A percentile compares a stretch with the other conserved stretches of the same genome.
Conservation (phyloP, 1,140 invertebrate genomes). For the Zaprionus taronus region DNA sequence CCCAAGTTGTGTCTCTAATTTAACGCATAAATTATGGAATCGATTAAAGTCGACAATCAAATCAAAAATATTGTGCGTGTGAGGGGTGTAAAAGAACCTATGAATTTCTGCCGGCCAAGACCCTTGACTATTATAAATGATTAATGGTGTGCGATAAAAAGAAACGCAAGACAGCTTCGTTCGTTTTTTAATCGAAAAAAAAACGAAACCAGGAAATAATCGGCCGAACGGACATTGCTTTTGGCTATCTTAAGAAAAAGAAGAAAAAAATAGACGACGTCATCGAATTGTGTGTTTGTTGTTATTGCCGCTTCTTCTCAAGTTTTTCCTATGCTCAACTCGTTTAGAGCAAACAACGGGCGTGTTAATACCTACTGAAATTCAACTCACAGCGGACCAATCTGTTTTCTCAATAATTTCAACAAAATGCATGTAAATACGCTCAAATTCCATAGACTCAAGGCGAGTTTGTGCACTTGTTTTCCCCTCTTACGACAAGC, state of each 20-base stretch:
- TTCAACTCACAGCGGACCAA: conserved; percentile 44
- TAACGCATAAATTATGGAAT: conserved; percentile 5
- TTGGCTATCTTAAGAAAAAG: neutral
- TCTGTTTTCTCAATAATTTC: conserved; percentile 72
- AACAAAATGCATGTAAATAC: conserved; percentile 66
- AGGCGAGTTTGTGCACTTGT: conserved; percentile 24
- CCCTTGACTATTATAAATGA: conserved; percentile 39
- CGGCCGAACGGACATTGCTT: conserved; percentile 10
- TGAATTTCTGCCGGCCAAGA: conserved; percentile 13
- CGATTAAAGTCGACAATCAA: conserved; percentile 1
- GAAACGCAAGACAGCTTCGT: neutral
- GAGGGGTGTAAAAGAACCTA: conserved; percentile 2
- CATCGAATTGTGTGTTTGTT: neutral
- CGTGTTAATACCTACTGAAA: neutral
- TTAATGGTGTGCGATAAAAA: conserved; percentile 24
- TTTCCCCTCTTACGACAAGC: neutral
- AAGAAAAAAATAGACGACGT: neutral
- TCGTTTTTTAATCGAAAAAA: conserved; percentile 14
- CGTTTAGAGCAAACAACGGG: neutral
- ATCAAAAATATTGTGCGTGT: neutral
- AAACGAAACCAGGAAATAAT: conserved; percentile 25
- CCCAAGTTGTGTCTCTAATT: neutral
- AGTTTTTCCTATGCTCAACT: neutral
- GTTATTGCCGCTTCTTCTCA: neutral
- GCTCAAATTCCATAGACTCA: conserved; percentile 43